A percentile compares a stretch with the other conserved stretches of the same genome.
Evolutionary conservation across 2,797 vertebrate genomes (phyloP).

Genomic region (Alcedo atthis): DNA sequence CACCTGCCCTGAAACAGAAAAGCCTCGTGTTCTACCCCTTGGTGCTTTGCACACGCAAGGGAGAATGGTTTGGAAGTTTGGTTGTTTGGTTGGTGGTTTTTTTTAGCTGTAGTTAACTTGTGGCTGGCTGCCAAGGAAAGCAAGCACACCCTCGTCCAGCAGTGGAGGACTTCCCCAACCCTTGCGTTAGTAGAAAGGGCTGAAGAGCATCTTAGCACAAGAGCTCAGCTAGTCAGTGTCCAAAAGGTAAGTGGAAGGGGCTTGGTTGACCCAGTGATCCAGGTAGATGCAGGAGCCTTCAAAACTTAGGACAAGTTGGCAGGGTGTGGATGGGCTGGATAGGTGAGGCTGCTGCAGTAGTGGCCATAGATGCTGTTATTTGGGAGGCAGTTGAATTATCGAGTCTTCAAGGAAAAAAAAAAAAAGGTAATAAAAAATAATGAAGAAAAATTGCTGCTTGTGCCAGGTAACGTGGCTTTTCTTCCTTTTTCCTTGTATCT

Average conservation of each 20-base stretch:
- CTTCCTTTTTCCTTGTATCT: not conserved
- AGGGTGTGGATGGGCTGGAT: constrained; percentile 9
- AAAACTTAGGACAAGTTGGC: not conserved
- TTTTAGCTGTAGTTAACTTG: not conserved
- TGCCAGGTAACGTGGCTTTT: constrained; percentile 54
- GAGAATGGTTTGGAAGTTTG: not conserved
- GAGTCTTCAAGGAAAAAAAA: not conserved
- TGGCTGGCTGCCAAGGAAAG: constrained; percentile 39
- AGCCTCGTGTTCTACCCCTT: not conserved
- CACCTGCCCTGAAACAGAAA: constrained; percentile 3
- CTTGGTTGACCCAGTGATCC: constrained; percentile 41
- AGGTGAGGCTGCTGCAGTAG: not conserved
- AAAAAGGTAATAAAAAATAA: not conserved
- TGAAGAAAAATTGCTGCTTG: constrained; percentile 16
- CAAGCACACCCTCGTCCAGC: not conserved
- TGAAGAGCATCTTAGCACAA: not conserved
- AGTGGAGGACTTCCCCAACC: constrained; percentile 22
- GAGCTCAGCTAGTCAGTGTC: constrained; percentile 6
- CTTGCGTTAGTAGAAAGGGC: not conserved
- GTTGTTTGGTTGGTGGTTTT: too few relatives aligned
- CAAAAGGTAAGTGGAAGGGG: constrained; percentile 28
- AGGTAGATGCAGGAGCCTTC: constrained; percentile 8
- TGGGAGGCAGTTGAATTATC: not conserved
- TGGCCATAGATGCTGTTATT: constrained; percentile 17
- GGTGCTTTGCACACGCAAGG: not conserved